These are phyloP conservation scores for Pipistrellus pygmaeus DNA, from an alignment of 2,797 vertebrate species.

Conservation along the genomic window DNA sequence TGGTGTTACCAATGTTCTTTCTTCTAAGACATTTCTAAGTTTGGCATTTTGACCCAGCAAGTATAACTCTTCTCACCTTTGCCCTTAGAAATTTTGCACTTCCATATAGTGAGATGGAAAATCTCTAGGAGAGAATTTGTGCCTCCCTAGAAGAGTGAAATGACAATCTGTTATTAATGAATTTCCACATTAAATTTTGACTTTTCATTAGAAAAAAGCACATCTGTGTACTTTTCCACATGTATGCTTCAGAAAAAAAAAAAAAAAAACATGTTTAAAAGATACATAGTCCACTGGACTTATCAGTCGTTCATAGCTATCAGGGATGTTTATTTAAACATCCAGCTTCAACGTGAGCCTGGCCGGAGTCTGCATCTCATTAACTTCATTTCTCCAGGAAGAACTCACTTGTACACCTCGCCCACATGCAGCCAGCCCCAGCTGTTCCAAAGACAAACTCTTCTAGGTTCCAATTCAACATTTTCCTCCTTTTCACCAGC, in stretches of 20 bases:
- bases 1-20: not conserved
- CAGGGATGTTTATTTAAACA: not conserved
- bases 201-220: not conserved
- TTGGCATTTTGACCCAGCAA: conserved; percentile 13
- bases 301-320: not conserved
- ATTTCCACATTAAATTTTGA: not conserved
- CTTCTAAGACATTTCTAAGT: not conserved
- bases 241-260: not conserved
- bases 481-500: not conserved
- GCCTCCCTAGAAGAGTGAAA: not conserved
- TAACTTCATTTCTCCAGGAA: not conserved
- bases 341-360: not conserved
- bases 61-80: not conserved
- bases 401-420: not conserved
- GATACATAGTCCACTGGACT: no score
- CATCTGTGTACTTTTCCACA: not conserved
- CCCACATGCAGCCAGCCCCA: not conserved
- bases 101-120: not conserved
- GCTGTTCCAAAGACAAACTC: not conserved
- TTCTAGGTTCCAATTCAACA: not conserved
- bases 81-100: not conserved
- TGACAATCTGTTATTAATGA: not conserved
- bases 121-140: not conserved
- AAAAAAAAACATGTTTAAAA: not conserved
- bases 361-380: not conserved